phyloP scores from a whole-genome alignment of 2,888 invertebrate species.

The Lamellibrachia columna region DNA sequence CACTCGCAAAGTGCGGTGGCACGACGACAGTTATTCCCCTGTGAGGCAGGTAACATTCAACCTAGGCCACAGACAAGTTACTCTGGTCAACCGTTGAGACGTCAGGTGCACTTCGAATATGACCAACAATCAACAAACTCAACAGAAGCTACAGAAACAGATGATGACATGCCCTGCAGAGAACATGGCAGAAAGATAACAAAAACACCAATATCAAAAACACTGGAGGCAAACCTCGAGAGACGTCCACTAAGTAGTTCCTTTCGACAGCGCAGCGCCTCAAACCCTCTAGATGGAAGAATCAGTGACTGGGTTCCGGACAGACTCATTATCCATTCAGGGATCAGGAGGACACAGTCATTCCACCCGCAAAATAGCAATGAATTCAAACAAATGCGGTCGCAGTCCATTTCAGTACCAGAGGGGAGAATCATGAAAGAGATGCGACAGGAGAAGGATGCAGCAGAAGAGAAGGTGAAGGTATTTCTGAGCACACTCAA shows the following conservation, averaged over 20 bases:
- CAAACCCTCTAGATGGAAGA: neutral
- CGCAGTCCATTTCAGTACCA: neutral
- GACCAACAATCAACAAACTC: neutral
- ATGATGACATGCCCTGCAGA: neutral
- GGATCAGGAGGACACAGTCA: neutral
- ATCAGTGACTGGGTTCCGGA: neutral
- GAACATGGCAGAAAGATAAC: neutral
- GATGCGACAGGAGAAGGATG: constrained; percentile 32
- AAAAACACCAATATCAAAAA: neutral
- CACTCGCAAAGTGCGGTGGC: neutral
- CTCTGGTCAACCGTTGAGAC: neutral
- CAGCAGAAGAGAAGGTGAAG: constrained; percentile 28
- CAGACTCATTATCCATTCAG: neutral
- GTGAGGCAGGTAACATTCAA: neutral
- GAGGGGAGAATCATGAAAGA: constrained; percentile 21
- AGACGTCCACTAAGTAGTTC: neutral
- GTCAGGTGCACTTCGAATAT: neutral
- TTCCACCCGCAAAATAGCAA: neutral
- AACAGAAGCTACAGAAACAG: neutral
- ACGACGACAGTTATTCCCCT: neutral
- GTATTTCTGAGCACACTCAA: constrained; percentile 20
- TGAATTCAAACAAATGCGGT: neutral
- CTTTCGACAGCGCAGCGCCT: neutral
- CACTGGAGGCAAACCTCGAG: neutral
- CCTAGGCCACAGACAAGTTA: neutral